Evolutionary conservation across 2,888 invertebrate species (phyloP), one percentile per base, ranked within the genome.

Genomic region (Tiphia femorata): DNA sequence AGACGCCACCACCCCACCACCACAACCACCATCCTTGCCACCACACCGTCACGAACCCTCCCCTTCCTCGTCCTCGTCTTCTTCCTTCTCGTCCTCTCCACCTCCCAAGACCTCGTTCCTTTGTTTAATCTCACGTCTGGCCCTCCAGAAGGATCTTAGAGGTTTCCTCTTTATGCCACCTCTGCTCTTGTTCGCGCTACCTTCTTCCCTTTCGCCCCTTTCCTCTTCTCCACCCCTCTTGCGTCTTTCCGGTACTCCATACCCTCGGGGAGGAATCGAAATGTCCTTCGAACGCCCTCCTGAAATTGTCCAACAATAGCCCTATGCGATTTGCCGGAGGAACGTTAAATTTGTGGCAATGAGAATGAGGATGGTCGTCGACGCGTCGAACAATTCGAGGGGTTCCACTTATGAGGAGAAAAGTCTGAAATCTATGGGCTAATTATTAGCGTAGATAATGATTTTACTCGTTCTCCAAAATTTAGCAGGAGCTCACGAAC

Each of bases 71-170:
- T 29, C 8, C 29, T 29, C 29, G 2, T 29, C 29, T 29, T 2
- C 29, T n/a, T 40, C 29, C 12, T 7, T 29, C 29, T 29, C 23
- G 14, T 42, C 42, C 17, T 17, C 35, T 29, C 40, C 40, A n/a
- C n/a, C n/a, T 40, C 21, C 49, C 40, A 16, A 21, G 19, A 17
- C 40, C 21, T 23, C 19, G 23, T 20, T 49, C 40, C 40, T 40
- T 49, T 40, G 43, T 44, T 44, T 44, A 44, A 44, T 44, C 43
- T 72, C 67, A 62, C 56, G 58, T 52, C 47, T 49, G 50, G 62
- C 57, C 55, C 46, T 62, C 58, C 51, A 51, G 51, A 46, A 55
- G 49, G 51, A 38, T 49, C 52, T 52, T 63, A 56, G 51, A 50
- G 51, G 47, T 42, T 40, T 56, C 59, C 48, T 56, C 33, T 33